Evolutionary conservation across 2,888 invertebrate species (phyloP).

Genomic region (Globia sparganii): DNA sequence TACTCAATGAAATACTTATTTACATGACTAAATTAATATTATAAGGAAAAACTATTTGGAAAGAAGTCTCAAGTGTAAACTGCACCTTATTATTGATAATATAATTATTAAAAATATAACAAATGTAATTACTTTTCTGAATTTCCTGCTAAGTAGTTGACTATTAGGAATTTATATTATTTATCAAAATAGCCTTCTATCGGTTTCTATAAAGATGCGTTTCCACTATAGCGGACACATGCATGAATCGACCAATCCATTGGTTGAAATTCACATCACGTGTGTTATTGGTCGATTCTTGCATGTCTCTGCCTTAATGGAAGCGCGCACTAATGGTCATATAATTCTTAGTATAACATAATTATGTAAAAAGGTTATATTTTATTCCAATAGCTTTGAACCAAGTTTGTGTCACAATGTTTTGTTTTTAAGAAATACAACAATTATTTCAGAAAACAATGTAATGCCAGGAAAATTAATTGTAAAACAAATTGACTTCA

Average conservation of each 20-base stretch:
- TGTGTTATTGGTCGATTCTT: not conserved
- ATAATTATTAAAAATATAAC: slow-evolving; percentile 12
- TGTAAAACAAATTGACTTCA: not conserved
- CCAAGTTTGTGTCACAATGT: not conserved
- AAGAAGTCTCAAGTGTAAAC: slow-evolving; percentile 50
- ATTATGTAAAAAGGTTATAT: not conserved
- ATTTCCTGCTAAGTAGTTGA: not conserved
- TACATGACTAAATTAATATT: slow-evolving; percentile 78
- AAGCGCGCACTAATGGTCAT: not conserved
- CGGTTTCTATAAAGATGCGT: not conserved
- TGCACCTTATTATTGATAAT: slow-evolving; percentile 39
- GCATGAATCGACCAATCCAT: not conserved
- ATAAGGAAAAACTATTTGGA: slow-evolving; percentile 56
- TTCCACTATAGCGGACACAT: not conserved
- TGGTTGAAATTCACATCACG: not conserved
- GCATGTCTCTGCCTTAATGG: not conserved
- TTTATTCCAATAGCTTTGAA: not conserved
- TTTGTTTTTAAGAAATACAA: slow-evolving; percentile 2
- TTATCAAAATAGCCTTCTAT: slow-evolving; percentile 11
- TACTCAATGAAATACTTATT: slow-evolving; percentile 83
- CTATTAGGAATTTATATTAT: not conserved
- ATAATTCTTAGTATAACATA: slow-evolving; percentile 6
- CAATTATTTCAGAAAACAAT: not conserved
- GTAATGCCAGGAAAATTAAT: not conserved
- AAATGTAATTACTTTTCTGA: slow-evolving; percentile 1